Base-by-base conservation (phyloP, 2,797 vertebrate species). In the Argentina silus region DNA sequence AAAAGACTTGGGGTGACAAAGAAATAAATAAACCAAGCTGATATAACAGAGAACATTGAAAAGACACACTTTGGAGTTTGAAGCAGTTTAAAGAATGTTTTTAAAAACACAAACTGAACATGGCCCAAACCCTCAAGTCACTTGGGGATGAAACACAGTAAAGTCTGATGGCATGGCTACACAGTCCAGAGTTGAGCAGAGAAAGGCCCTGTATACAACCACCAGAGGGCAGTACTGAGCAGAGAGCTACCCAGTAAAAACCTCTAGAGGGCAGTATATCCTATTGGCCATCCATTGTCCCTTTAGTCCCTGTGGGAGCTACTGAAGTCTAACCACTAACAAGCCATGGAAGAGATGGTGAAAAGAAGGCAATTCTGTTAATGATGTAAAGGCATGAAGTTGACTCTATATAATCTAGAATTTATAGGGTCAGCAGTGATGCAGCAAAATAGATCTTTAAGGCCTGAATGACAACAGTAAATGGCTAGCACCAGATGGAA, bases 401-500 rank as follows among this genome's bases (percentile, higher is more conserved):
- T 53, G 66, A 81, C 71, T 85, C 65, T 61, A 27, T 27, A 23
- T 15, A 15, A 53, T 12, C 50, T 62, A 44, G 7, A 78, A 77
- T 23, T 76, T 83, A 66, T 60, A 59, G 82, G 86, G 73, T 78
- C 83, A 72, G 65, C 84, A 53, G 79, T 77, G 81, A 79, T 44
- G 8, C 51, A 64, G 79, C 86, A 69, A 78, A 83, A 36, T 36
- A 76, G 79, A 80, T 89, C 72, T 48, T 89, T 88, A 88, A 90
- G 86, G 90, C 86, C 88, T 36, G 27, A 1, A 36, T 36, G 27
- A 36, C 76, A 84, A 85, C 6, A 12, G 23, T 61, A 14, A 15
- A 23, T 74, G 75, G 82, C 86, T 86, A 88, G 83, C 86, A 83
- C 86, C 89, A 90, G 83, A 87, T 78, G 85, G 85, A 91, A 88